Evolutionary conservation across 2,888 invertebrate genomes (phyloP).

Genomic region (Unio pictorum): DNA sequence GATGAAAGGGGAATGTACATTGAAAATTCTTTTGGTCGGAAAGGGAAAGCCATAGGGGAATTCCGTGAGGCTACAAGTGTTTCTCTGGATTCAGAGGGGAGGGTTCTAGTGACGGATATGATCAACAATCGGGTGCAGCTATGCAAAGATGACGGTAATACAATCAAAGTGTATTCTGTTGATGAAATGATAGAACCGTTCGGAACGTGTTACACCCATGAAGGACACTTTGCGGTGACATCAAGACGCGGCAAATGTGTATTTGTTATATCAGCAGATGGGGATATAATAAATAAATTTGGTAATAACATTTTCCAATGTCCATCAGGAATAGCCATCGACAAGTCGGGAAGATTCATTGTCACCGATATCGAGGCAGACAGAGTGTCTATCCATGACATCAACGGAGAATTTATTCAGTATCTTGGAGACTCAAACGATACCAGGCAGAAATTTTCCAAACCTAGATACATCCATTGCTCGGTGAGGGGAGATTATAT

Average conservation of each 20-base stretch:
- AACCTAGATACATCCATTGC: conserved; percentile 73
- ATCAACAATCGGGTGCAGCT: conserved; percentile 50
- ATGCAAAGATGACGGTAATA: conserved; percentile 44
- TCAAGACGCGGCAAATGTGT: conserved; percentile 48
- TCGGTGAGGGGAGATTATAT: conserved; percentile 70
- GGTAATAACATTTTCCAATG: conserved; percentile 46
- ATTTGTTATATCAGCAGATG: conserved; percentile 36
- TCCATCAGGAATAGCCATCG: conserved; percentile 56
- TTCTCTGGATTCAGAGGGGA: conserved; percentile 30
- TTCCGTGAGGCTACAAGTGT: conserved; percentile 44
- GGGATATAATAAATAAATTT: conserved; percentile 39
- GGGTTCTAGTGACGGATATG: conserved; percentile 56
- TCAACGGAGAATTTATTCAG: conserved; percentile 63
- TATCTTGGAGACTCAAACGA: conserved; percentile 63
- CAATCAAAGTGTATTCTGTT: conserved; percentile 31
- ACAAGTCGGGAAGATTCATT: conserved; percentile 66
- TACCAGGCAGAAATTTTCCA: conserved; percentile 70
- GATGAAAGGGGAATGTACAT: conserved; percentile 1
- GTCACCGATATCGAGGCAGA: conserved; percentile 72
- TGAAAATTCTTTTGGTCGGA: conserved; percentile 29
- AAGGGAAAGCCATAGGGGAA: conserved; percentile 29
- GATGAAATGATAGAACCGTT: conserved; percentile 50
- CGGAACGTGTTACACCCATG: conserved; percentile 37
- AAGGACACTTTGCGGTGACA: conserved; percentile 50
- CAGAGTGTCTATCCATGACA: conserved; percentile 68